Evolutionary conservation across 2,113 vertebrate genomes (phyloP).

Genomic region (Crotophaga sulcirostris): DNA sequence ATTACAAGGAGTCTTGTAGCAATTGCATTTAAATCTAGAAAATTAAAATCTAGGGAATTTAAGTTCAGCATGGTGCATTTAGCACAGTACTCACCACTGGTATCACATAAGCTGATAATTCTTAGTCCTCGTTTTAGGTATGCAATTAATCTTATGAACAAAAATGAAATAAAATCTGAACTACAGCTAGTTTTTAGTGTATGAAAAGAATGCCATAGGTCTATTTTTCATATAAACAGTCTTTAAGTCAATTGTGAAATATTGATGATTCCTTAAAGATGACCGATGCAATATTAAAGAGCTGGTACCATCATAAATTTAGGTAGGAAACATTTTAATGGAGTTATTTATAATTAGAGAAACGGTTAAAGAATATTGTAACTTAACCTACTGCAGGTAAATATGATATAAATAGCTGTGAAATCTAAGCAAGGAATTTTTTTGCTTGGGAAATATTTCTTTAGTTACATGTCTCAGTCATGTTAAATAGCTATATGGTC

Average conservation of each 20-base stretch:
- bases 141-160: neutral
- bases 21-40: slow-evolving; percentile 71
- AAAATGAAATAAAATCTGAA: neutral
- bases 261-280: neutral
- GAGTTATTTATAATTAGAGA: neutral
- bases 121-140: neutral
- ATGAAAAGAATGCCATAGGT: no score
- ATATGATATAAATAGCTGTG: neutral
- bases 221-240: neutral
- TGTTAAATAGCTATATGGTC: neutral
- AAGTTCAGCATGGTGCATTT: slow-evolving; percentile 35
- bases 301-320: neutral
- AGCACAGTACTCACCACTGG: neutral
- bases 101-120: neutral
- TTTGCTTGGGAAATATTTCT: neutral
- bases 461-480: neutral
- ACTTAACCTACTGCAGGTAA: neutral
- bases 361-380: neutral
- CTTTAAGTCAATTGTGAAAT: neutral
- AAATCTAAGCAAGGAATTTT: neutral
- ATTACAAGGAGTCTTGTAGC: slow-evolving; percentile 62
- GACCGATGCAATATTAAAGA: neutral
- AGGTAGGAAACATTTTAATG: neutral
- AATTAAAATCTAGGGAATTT: slow-evolving; percentile 72
- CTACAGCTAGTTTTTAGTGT: neutral